phyloP scores from a whole-genome alignment of 2,888 invertebrate genomes.

The Alsophila aescularia region DNA sequence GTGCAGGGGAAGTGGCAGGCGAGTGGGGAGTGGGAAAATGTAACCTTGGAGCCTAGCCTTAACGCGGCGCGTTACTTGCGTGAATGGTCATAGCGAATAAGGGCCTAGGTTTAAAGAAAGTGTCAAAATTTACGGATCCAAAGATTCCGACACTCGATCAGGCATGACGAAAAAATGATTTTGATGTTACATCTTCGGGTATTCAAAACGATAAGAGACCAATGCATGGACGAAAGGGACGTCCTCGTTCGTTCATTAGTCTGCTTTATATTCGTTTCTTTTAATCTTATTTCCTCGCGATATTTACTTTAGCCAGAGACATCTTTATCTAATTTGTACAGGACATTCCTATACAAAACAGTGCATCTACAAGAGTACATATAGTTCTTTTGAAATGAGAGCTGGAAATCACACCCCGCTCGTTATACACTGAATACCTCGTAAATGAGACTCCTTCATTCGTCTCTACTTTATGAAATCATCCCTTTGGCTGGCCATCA shows the following conservation, averaged over 20 bases:
- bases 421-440: conserved; percentile 64
- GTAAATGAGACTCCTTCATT: conserved; percentile 64
- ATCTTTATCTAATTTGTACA: conserved; percentile 34
- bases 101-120: too few relatives aligned
- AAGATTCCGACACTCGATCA: too few relatives aligned
- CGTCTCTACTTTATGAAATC: conserved; percentile 56
- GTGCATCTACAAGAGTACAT: neutral
- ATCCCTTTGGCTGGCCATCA: conserved; percentile 52
- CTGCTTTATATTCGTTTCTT: conserved; percentile 33
- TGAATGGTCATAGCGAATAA: too few relatives aligned
- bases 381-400: conserved; percentile 47
- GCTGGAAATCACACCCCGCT: conserved; percentile 50
- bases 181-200: too few relatives aligned
- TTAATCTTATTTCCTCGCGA: conserved; percentile 29
- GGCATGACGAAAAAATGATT: too few relatives aligned
- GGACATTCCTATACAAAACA: conserved; percentile 14
- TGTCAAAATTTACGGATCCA: too few relatives aligned
- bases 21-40: too few relatives aligned
- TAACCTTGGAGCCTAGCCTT: too few relatives aligned
- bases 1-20: too few relatives aligned
- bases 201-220: too few relatives aligned
- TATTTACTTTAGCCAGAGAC: conserved; percentile 33
- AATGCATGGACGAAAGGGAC: neutral
- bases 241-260: conserved; percentile 29
- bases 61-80: too few relatives aligned